Conservation (phyloP, 2,113 vertebrate genomes). For the Psilopsiagon aymara region DNA sequence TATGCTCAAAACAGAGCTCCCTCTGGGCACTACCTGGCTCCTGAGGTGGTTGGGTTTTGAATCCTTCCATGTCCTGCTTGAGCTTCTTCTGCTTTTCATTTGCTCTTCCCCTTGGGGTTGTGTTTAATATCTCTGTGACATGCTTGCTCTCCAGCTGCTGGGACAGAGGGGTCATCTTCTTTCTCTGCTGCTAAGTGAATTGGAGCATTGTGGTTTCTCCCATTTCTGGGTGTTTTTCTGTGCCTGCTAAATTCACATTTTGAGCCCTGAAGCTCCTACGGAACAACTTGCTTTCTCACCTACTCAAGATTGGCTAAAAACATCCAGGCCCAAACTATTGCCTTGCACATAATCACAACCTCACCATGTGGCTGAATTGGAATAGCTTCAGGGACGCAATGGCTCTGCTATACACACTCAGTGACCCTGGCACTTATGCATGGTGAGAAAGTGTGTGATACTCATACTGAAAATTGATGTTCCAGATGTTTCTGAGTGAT, state of each 20-base stretch:
- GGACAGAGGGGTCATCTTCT: not conserved
- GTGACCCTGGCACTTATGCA: not conserved
- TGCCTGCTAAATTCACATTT: not conserved
- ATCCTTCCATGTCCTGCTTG: not conserved
- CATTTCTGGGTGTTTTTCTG: not conserved
- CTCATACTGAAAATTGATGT: not conserved
- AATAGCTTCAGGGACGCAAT: too few species aligned
- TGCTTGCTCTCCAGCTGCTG: not conserved
- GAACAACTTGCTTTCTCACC: not conserved
- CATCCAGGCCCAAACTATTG: not conserved
- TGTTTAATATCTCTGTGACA: not conserved
- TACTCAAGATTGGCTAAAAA: not conserved
- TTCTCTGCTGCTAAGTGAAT: not conserved
- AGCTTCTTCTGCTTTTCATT: not conserved
- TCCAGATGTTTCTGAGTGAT: not conserved
- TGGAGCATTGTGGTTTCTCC: not conserved
- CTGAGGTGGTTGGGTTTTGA: not conserved
- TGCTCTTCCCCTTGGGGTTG: not conserved
- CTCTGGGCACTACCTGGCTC: not conserved
- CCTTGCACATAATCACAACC: not conserved
- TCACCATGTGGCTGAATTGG: not conserved
- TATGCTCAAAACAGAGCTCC: not conserved
- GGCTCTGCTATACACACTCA: not conserved
- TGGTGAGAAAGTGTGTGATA: rapidly evolving
- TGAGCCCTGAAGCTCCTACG: not conserved